Evolutionary conservation across 2,113 vertebrate species (phyloP).

Genomic region (Notarius quadriscutis): DNA sequence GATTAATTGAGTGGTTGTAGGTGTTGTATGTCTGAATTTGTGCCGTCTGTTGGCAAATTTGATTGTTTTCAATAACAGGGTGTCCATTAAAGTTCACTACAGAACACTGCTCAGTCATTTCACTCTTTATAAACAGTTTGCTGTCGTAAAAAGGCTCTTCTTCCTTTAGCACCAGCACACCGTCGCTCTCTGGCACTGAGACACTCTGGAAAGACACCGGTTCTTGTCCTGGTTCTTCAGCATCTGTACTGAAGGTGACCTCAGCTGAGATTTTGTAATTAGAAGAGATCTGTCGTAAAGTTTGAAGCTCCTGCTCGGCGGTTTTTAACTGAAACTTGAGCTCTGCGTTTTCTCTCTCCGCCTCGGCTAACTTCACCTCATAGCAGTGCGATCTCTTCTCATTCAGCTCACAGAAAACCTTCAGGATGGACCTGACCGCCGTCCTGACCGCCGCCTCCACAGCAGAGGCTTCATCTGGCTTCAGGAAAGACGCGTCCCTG

Average conservation of each 20-base stretch:
- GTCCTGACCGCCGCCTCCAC: conserved; percentile 47
- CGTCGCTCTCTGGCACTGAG: neutral
- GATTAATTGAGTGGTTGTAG: neutral
- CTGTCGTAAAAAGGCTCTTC: conserved; percentile 47
- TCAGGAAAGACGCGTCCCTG: conserved; percentile 10
- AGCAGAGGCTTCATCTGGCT: conserved; percentile 26
- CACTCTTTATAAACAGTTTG: conserved; percentile 51
- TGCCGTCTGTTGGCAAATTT: neutral
- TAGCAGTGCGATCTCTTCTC: conserved; percentile 28
- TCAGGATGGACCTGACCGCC: conserved; percentile 45
- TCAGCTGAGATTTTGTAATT: conserved; percentile 17
- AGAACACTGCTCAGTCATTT: conserved; percentile 40
- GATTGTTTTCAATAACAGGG: neutral
- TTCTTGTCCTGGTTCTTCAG: neutral
- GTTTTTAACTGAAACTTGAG: conserved; percentile 24
- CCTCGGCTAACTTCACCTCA: conserved; percentile 45
- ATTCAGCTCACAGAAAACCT: conserved; percentile 38
- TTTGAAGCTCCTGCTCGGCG: conserved; percentile 32
- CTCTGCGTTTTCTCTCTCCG: conserved; percentile 44
- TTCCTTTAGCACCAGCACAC: conserved; percentile 23
- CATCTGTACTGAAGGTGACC: neutral
- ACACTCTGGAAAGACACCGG: neutral
- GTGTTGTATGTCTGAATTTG: neutral
- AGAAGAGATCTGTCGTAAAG: neutral
- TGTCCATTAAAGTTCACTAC: neutral